These are phyloP conservation scores for Burhinus bistriatus DNA, from an alignment of 2,113 vertebrate genomes.

Conservation along the genomic window DNA sequence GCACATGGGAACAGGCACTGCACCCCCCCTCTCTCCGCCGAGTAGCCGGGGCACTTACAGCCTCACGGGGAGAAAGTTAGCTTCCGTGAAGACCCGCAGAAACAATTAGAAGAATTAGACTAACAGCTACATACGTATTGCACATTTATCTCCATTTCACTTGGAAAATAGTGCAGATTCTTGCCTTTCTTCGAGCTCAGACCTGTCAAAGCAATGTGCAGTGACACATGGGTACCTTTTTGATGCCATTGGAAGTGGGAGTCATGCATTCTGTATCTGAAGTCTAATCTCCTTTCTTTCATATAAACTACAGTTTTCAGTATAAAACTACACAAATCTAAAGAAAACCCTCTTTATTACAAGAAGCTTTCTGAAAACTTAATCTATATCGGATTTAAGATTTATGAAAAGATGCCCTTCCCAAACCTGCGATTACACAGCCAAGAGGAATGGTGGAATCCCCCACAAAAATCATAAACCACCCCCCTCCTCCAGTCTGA, in stretches of 20 bases:
- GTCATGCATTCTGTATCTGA: background rate
- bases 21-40: background rate
- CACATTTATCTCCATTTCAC: slow-evolving; percentile 24
- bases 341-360: background rate
- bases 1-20: background rate
- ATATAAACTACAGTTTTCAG: background rate
- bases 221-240: background rate
- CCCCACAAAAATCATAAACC: background rate
- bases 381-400: background rate
- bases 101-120: slow-evolving; percentile 32
- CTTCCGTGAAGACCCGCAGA: background rate
- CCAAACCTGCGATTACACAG: background rate
- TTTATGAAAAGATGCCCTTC: background rate
- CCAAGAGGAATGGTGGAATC: background rate
- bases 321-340: background rate
- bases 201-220: background rate
- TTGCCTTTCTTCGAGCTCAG: background rate
- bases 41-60: background rate
- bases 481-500: background rate
- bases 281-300: background rate
- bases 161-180: background rate
- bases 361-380: background rate
- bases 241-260: background rate
- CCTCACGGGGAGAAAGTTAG: background rate
- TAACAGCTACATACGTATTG: background rate